Evolutionary conservation across 1,140 invertebrate genomes (phyloP), one percentile per base, ranked within the genome.

Genomic region (Spodoptera litura): DNA sequence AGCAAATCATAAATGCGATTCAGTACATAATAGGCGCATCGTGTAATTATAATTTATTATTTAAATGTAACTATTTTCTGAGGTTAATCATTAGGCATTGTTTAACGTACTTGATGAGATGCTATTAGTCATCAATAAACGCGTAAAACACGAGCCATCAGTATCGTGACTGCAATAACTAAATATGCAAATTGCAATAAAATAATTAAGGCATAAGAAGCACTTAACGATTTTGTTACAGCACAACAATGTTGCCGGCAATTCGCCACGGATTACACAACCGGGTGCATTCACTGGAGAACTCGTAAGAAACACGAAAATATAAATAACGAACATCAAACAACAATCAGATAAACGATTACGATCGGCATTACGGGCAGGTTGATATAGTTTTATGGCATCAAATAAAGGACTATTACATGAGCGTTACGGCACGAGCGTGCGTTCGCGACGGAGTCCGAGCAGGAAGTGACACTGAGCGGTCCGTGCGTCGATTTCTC

Each of bases 401-500:
- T 84, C 83, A 85, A 89, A 88, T 88, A 88, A 87, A 90, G 82
- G 86, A 79, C 59, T 68, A 58, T 75, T 64, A 68, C 64, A 68
- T 53, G 64, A 68, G 49, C 64, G 64, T 68, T 68, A 75, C 73
- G 51, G 59, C 58, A 52, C 56, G 58, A 68, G 64, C 83, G 85
- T 85, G 84, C 84, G 85, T 79, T 78, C 82, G 72, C 81, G 83
- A 73, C 85, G 82, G 76, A 72, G 85, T 85, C 83, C 79, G 85
- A 91, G 81, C 89, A 91, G 90, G 90, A 93, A 93, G 87, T 91
- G 83, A 85, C 83, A 79, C 58, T 52, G 64, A 73, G 59, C 75
- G 68, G 66, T 49, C 61, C 78, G 84, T 82, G 81, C 83, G 85
- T 87, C 89, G 88, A 91, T 91, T 91, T 91, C 90, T 88, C 87